A percentile compares a stretch with the other conserved stretches of the same genome.
Evolutionary conservation across 2,888 invertebrate genomes (phyloP).

Genomic region (Phorcus lineatus): DNA sequence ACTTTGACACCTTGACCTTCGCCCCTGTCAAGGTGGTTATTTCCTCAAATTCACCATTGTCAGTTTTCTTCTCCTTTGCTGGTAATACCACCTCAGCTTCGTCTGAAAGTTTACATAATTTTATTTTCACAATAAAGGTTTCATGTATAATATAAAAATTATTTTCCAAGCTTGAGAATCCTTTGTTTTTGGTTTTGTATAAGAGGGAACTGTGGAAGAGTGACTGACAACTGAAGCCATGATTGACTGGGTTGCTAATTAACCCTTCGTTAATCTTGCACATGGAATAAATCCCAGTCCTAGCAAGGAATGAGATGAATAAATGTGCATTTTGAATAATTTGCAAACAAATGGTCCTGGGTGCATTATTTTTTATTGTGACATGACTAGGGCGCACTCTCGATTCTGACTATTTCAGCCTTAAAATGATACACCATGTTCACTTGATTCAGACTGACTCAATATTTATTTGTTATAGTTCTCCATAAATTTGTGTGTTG

Average conservation of each 20-base stretch:
- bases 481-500: no score
- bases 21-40: slow-evolving; percentile 63
- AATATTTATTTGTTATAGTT: no score
- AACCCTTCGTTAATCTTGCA: not conserved
- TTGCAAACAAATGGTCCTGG: no score
- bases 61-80: not conserved
- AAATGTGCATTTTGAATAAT: not conserved
- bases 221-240: not conserved
- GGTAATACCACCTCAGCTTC: not conserved
- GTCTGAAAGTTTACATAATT: not conserved
- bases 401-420: no score
- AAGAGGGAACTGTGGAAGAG: no score
- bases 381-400: no score
- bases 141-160: no score
- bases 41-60: slow-evolving; percentile 58
- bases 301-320: not conserved
- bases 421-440: no score
- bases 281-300: slow-evolving; percentile 1
- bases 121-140: no score
- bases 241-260: not conserved
- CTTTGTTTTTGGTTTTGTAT: not conserved
- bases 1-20: slow-evolving; percentile 56
- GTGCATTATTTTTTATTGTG: no score
- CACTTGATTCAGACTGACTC: no score
- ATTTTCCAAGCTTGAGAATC: no score